Conservation (phyloP, 37 sponge, comb jelly and placozoan genomes). For the Cliona cf. orientalis region DNA sequence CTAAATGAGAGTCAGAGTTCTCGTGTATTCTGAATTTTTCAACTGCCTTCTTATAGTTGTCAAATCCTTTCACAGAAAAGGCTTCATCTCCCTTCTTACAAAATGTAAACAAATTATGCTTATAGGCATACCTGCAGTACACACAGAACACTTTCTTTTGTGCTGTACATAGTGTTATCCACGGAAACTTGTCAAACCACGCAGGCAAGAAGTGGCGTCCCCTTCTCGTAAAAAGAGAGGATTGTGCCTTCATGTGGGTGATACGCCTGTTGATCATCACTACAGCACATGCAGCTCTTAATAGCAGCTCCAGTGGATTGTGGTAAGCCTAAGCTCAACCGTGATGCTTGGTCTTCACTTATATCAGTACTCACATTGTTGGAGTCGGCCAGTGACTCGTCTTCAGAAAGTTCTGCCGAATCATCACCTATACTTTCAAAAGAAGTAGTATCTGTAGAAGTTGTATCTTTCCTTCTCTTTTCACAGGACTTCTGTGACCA, state of each 20-base stretch:
- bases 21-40: neutral
- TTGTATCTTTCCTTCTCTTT: neutral
- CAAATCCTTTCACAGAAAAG: neutral
- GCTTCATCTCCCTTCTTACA: neutral
- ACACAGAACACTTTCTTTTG: neutral
- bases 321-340: neutral
- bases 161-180: neutral
- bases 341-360: neutral
- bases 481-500: slow-evolving; percentile 9
- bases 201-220: neutral
- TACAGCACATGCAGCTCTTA: neutral
- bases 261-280: neutral
- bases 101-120: neutral
- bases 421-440: neutral
- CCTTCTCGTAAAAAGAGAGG: neutral
- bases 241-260: neutral
- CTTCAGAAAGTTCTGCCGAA: neutral
- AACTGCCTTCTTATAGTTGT: neutral
- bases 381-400: neutral
- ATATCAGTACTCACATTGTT: too few species aligned
- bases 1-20: neutral
- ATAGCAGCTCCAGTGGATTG: neutral
- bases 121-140: neutral
- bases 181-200: neutral
- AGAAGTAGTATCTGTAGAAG: neutral